Evolutionary conservation across 2,888 invertebrate genomes (phyloP).

Genomic region (Eurytoma californica): DNA sequence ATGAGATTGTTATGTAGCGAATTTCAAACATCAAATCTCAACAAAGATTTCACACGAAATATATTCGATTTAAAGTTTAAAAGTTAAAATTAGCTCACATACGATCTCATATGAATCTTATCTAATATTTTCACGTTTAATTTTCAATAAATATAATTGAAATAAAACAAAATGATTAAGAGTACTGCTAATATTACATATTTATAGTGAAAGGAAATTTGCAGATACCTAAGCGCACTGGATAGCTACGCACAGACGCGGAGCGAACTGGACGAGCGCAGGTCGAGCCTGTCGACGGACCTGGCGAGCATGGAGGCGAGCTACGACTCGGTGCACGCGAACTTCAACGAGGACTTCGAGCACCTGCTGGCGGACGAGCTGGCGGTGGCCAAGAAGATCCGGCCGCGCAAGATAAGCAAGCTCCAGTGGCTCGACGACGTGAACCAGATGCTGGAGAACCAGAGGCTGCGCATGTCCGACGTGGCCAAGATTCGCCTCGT

Average conservation of each 20-base stretch:
- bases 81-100: too few relatives aligned
- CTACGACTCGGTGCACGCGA: not conserved
- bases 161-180: not conserved
- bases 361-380: conserved; percentile 49
- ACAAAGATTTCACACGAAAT: too few relatives aligned
- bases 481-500: conserved; percentile 54
- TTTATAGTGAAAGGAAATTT: conserved; percentile 6
- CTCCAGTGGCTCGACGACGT: conserved; percentile 15
- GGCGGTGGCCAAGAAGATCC: conserved; percentile 47
- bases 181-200: not conserved
- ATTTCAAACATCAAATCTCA: too few relatives aligned
- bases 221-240: conserved; percentile 52
- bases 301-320: conserved; percentile 20
- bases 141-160: not conserved
- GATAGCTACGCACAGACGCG: conserved; percentile 53
- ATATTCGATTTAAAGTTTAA: too few relatives aligned
- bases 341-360: conserved; percentile 47
- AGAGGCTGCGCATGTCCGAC: conserved; percentile 43
- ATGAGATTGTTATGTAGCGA: too few relatives aligned
- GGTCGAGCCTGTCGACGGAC: conserved; percentile 10
- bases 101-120: too few relatives aligned
- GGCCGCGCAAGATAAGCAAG: not conserved
- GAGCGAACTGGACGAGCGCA: conserved; percentile 27
- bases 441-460: conserved; percentile 50
- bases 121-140: not conserved